phyloP scores from a whole-genome alignment of 2,888 invertebrate species.

The Meteorus cinctellus region DNA sequence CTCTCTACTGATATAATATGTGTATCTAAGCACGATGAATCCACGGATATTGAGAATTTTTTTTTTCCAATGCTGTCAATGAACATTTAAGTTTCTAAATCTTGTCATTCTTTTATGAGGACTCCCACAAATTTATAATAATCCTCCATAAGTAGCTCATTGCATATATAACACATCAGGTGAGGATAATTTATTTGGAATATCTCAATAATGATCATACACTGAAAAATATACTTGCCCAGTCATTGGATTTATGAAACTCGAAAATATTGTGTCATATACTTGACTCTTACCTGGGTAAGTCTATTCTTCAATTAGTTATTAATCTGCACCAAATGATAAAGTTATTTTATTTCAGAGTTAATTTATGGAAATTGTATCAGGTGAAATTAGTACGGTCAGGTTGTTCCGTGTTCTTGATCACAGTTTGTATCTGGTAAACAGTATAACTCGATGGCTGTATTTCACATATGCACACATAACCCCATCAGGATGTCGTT shows the following conservation, averaged over 20 bases:
- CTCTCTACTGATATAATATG: constrained; percentile 26
- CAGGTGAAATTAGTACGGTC: constrained; percentile 20
- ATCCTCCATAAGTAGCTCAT: background rate
- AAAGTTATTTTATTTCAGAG: background rate
- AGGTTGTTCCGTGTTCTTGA: constrained; percentile 11
- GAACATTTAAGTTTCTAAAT: background rate
- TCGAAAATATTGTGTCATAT: background rate
- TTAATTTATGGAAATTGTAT: constrained; percentile 19
- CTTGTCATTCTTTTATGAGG: background rate
- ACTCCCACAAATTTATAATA: background rate
- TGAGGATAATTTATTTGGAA: background rate
- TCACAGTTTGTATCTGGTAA: background rate
- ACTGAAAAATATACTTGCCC: background rate
- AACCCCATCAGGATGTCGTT: constrained; percentile 32
- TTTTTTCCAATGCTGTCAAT: constrained; percentile 38
- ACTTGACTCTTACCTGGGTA: background rate
- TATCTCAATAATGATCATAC: background rate
- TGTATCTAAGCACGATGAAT: constrained; percentile 51
- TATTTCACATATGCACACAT: background rate
- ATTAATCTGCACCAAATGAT: background rate
- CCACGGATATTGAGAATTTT: constrained; percentile 40
- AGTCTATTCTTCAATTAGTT: background rate
- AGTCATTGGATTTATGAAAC: background rate
- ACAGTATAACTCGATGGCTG: background rate
- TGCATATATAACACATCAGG: background rate